phyloP scores from a whole-genome alignment of 2,888 invertebrate genomes.

The Epinotia bilunana region DNA sequence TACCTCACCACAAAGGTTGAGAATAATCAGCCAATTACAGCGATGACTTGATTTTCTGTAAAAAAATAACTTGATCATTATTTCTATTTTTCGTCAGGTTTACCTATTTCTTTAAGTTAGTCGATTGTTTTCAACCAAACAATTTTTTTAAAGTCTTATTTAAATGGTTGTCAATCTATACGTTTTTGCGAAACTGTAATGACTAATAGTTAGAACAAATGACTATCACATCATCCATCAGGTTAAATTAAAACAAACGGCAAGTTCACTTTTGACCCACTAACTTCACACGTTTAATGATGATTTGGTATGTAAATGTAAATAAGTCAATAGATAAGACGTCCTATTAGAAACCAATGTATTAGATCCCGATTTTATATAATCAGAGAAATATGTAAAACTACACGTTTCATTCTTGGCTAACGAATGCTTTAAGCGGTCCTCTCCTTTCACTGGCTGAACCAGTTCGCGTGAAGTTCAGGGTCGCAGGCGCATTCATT shows the following conservation, averaged over 20 bases:
- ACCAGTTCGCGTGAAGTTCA: conserved; percentile 49
- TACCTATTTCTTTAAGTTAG: background rate
- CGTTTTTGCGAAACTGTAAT: too few species aligned
- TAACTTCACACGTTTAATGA: too few species aligned
- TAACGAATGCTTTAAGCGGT: conserved; percentile 28
- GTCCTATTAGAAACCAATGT: too few species aligned
- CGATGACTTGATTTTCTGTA: conserved; percentile 15
- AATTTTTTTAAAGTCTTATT: too few species aligned
- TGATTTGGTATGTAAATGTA: background rate
- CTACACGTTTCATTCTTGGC: conserved; percentile 10
- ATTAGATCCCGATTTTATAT: background rate
- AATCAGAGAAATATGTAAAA: background rate
- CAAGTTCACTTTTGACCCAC: too few species aligned
- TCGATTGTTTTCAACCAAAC: too few species aligned
- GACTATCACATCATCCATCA: too few species aligned
- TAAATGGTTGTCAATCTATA: too few species aligned
- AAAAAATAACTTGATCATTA: background rate
- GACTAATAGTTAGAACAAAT: too few species aligned
- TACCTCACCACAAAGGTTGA: background rate
- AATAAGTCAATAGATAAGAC: too few species aligned
- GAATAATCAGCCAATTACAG: conserved; percentile 4
- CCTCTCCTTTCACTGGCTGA: conserved; percentile 45
- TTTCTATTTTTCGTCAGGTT: background rate
- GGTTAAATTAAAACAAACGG: too few species aligned
- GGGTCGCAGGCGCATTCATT: conserved; percentile 42